Percentiles rank a stretch among this genome's conserved stretches.
phyloP scores from a whole-genome alignment of 2,797 vertebrate species.

The Triplophysa bombifrons region DNA sequence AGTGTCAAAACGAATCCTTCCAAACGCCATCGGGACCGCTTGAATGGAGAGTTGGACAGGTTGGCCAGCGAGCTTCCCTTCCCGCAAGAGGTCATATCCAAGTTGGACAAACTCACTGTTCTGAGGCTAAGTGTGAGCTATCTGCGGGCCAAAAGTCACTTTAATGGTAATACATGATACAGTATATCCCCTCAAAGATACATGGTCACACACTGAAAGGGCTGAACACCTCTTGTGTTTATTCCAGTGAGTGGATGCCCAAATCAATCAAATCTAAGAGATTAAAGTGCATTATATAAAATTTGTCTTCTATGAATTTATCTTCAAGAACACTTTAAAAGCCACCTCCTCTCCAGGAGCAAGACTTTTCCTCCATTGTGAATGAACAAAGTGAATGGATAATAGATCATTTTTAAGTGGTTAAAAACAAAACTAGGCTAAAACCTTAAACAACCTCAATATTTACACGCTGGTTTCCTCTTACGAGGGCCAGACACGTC shows the following conservation, averaged over 20 bases:
- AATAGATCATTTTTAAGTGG: neutral
- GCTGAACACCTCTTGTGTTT: too few relatives aligned
- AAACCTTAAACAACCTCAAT: conserved; percentile 3
- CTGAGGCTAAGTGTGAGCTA: conserved; percentile 87
- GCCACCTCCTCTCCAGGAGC: neutral
- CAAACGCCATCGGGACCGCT: conserved; percentile 83
- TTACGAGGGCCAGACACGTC: conserved; percentile 52
- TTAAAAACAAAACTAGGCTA: neutral
- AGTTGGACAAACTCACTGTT: conserved; percentile 86
- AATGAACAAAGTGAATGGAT: neutral
- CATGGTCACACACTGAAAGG: too few relatives aligned
- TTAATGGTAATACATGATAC: conserved; percentile 76
- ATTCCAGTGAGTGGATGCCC: neutral
- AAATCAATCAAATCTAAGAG: neutral
- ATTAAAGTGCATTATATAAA: neutral
- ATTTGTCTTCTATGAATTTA: too few relatives aligned
- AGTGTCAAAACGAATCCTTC: conserved; percentile 86
- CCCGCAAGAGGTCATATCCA: conserved; percentile 82
- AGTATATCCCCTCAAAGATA: neutral
- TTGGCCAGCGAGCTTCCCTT: conserved; percentile 85
- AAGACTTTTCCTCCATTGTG: neutral
- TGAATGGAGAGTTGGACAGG: conserved; percentile 84
- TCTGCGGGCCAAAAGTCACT: conserved; percentile 86
- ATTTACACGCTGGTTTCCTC: conserved; percentile 40
- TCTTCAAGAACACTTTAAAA: neutral